Evolutionary conservation across 2,797 vertebrate species (phyloP), one percentile per base, ranked within the genome.

Genomic region (Sphaeramia orbicularis): DNA sequence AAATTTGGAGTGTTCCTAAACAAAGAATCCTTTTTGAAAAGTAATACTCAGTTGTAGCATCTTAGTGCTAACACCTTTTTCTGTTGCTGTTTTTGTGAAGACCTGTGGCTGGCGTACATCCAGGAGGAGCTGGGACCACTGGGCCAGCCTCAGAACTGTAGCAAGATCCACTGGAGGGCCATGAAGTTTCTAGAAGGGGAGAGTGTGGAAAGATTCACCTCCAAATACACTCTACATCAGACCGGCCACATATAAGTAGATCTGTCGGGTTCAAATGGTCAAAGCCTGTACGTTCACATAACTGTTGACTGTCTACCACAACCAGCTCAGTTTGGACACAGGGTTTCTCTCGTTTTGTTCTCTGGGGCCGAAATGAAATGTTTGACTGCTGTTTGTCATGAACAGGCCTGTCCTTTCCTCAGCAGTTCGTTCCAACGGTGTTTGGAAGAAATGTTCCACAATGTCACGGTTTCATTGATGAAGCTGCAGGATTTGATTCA

Each of bases 141-240:
- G 1, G 97, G 98, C 7, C 96, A 93, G 86, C 94, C 95, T 3
- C 94, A 96, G 82, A 96, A 96, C 80, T 96, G 95, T 2, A 94
- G 95, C 41, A 95, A 92, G 82, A 95, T 99, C 85, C 95, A 99
- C 88, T 99, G 98, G 98, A 94, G 97, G 86, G 97, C 97, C 60
- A 94, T 97, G 95, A 97, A 97, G 91, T 93, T 93, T 59, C 77
- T 99, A 74, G 93, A 95, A 56, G 96, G 94, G 24, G 93, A 95
- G 27, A 80, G 91, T 14, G 94, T 96, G 84, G 96, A 99, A 84
- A 83, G 80, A n/a, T 99, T 99, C 86, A 85, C 92, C 14, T 88
- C 93, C 64, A 95, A 95, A 83, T 94, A 97, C 51, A 95, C 96
- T 10, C 90, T 99, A 61, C 76, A 96, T 47, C 97, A 99, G 92